Conservation (phyloP, 2,888 invertebrate genomes). For the Aradus depressus region DNA sequence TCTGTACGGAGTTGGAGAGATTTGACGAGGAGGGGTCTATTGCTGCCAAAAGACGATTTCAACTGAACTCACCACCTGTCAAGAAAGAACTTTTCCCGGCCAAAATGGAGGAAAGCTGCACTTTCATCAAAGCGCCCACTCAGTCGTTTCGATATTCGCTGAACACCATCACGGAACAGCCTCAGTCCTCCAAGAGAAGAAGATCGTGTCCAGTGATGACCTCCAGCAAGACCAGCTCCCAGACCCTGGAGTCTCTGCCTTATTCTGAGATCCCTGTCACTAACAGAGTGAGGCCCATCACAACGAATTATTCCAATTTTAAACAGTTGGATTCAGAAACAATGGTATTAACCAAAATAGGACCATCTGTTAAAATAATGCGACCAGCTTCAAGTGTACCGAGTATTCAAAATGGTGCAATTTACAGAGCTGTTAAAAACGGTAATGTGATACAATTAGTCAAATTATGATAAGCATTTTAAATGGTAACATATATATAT, state of each 20-base stretch:
- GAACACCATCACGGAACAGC: conserved; percentile 8
- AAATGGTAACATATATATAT: no score
- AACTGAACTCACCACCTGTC: neutral
- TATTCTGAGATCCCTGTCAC: no score
- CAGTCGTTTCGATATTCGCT: conserved; percentile 14
- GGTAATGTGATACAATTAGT: conserved; percentile 34
- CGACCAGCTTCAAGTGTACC: conserved; percentile 9
- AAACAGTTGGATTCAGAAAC: no score
- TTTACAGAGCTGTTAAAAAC: conserved; percentile 34
- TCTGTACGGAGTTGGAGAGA: conserved; percentile 14
- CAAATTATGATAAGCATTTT: no score
- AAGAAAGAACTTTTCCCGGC: neutral
- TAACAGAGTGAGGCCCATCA: no score
- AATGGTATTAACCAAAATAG: conserved; percentile 2
- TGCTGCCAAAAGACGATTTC: conserved; percentile 11
- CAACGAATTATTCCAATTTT: no score
- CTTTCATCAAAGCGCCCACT: conserved; percentile 17
- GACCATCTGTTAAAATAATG: conserved; percentile 8
- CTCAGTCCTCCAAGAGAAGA: no score
- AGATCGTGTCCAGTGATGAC: no score
- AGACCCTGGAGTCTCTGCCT: no score
- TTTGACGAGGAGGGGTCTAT: conserved; percentile 6
- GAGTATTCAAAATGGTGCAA: conserved; percentile 29
- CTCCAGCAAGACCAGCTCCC: no score
- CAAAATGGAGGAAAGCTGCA: neutral